These are phyloP conservation scores for Mustela nigripes DNA, from an alignment of 2,113 vertebrate species.

Conservation along the genomic window DNA sequence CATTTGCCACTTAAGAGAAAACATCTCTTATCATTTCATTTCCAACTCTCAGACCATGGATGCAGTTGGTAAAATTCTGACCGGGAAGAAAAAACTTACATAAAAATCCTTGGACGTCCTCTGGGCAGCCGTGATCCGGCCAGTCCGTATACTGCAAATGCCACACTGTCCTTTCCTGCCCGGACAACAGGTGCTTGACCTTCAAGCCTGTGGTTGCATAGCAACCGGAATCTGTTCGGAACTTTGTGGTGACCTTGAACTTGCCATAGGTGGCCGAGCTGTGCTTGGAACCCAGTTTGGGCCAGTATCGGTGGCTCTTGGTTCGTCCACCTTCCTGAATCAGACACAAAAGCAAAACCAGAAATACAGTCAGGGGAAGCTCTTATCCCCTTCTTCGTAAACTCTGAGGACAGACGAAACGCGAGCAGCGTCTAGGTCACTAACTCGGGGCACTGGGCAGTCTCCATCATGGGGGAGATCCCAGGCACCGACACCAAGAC, in stretches of 20 bases:
- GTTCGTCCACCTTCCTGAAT: slow-evolving; percentile 91
- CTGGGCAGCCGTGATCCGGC: slow-evolving; percentile 95
- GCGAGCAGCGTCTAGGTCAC: not conserved
- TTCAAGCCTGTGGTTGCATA: slow-evolving; percentile 93
- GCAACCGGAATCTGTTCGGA: slow-evolving; percentile 93
- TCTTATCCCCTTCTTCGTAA: not conserved
- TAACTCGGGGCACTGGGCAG: not conserved
- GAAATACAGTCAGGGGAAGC: slow-evolving; percentile 1
- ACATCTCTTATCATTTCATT: not conserved
- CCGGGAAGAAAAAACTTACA: slow-evolving; percentile 88
- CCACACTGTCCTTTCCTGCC: slow-evolving; percentile 93
- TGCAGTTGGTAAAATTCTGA: not conserved
- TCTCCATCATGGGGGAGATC: not conserved
- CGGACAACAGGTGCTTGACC: slow-evolving; percentile 92
- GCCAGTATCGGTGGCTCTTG: slow-evolving; percentile 93
- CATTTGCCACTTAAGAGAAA: not conserved
- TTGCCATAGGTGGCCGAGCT: slow-evolving; percentile 93
- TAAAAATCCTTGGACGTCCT: slow-evolving; percentile 95
- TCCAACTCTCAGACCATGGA: not conserved
- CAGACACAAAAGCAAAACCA: slow-evolving; percentile 61
- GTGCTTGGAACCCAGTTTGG: slow-evolving; percentile 93
- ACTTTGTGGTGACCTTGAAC: slow-evolving; percentile 94
- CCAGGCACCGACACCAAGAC: not conserved
- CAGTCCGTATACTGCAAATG: slow-evolving; percentile 94
- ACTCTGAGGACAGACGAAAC: not conserved